phyloP scores from a whole-genome alignment of 1,140 invertebrate genomes.

The Phymorhynchus buccinoides region DNA sequence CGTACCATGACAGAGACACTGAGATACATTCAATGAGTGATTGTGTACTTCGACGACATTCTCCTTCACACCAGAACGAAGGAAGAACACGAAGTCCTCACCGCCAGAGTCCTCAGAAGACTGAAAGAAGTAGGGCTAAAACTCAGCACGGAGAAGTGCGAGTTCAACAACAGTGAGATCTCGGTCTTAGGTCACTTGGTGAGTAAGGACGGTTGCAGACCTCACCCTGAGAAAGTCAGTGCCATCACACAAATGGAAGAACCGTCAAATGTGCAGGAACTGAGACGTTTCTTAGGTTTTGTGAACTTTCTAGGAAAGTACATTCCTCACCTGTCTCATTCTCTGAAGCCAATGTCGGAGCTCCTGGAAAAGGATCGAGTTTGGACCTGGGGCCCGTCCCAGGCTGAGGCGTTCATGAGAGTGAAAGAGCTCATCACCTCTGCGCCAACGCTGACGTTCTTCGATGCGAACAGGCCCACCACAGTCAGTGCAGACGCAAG shows the following conservation, averaged over 20 bases:
- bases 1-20: conserved; percentile 40
- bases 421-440: conserved; percentile 36
- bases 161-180: background rate
- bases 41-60: conserved; percentile 49
- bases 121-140: conserved; percentile 9
- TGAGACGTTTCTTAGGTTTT: conserved; percentile 58
- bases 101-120: conserved; percentile 43
- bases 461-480: background rate
- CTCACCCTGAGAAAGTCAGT: conserved; percentile 19
- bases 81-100: conserved; percentile 44
- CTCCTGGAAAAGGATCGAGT: conserved; percentile 29
- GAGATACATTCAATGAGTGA: conserved; percentile 26
- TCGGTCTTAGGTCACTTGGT: conserved; percentile 26
- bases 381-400: conserved; percentile 40
- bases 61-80: conserved; percentile 38
- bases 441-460: conserved; percentile 6
- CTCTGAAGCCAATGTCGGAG: conserved; percentile 34
- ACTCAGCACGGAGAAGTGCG: conserved; percentile 35
- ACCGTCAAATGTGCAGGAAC: conserved; percentile 40
- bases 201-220: conserved; percentile 8
- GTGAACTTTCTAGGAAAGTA: conserved; percentile 70
- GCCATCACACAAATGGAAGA: conserved; percentile 41
- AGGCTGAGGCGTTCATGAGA: conserved; percentile 32
- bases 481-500: background rate
- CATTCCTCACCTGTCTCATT: conserved; percentile 33